Percentiles rank a stretch among this genome's conserved stretches.
These are phyloP conservation scores for Ptychobarbus kaznakovi DNA, from an alignment of 2,797 vertebrate genomes.

Conservation along the genomic window DNA sequence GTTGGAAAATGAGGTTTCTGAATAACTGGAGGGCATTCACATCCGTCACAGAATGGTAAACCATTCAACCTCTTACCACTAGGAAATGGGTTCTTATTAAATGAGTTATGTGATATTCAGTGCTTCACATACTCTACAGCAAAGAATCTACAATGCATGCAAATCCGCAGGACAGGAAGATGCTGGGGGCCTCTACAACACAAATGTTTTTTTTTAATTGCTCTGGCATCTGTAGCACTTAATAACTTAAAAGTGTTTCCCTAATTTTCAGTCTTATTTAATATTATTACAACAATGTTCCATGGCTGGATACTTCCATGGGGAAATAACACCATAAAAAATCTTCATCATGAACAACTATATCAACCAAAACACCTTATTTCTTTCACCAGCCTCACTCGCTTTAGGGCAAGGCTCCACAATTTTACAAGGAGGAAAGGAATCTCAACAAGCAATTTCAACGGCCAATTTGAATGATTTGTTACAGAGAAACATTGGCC, in stretches of 20 bases:
- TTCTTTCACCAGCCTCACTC: slow-evolving; percentile 48
- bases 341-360: slow-evolving; percentile 39
- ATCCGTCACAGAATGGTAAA: slow-evolving; percentile 31
- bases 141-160: not conserved
- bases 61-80: slow-evolving; percentile 31
- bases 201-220: slow-evolving; percentile 37
- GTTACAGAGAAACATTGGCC: slow-evolving; percentile 25
- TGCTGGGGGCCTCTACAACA: slow-evolving; percentile 44
- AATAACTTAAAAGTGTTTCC: slow-evolving; percentile 64
- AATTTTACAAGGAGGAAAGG: slow-evolving; percentile 44
- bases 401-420: slow-evolving; percentile 47
- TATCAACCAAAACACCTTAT: slow-evolving; percentile 48
- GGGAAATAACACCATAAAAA: slow-evolving; percentile 66
- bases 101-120: slow-evolving; percentile 4
- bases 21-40: slow-evolving; percentile 16
- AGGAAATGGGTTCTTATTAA: slow-evolving; percentile 24
- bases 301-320: slow-evolving; percentile 34
- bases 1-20: slow-evolving; percentile 56
- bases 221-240: slow-evolving; percentile 64
- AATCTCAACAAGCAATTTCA: slow-evolving; percentile 37
- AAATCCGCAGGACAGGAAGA: slow-evolving; percentile 29
- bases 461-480: slow-evolving; percentile 33
- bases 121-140: not conserved
- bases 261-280: slow-evolving; percentile 61
- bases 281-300: slow-evolving; percentile 67